Evolutionary conservation across 2,888 invertebrate species (phyloP), one percentile per base, ranked within the genome.

Genomic region (Papilio gigon): DNA sequence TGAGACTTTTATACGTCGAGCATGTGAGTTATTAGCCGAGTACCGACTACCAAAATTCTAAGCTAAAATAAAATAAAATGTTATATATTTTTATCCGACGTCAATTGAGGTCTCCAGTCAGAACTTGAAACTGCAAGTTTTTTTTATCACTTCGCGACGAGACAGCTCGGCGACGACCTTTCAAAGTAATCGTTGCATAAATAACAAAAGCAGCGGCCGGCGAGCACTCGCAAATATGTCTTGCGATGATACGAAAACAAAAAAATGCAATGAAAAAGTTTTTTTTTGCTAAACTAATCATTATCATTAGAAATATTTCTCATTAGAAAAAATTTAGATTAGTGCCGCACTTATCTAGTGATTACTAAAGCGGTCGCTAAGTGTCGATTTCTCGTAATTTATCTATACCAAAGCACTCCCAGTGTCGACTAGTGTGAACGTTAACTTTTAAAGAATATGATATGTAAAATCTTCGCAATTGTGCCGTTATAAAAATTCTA

Each of bases 111-210:
- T 30, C 53, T n/a, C n/a, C n/a, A 8, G 17, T 1, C 14, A 56
- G n/a, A 56, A 4, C 30, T 17, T 30, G 1, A 17, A 12, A n/a
- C n/a, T 30, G 9, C 30, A 17, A n/a, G 8, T 14, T 56, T 27
- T 27, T 56, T 14, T 30, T 9, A 1, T 30, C 53, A 11, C 53
- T 9, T 1, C 11, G 53, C 6, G 30, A 9, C 53, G n/a, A 56
- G 53, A 56, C 53, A 56, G 53, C 53, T n/a, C 17, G 30, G 30
- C 53, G 53, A 17, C 53, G 30, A n/a, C 4, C 33, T 33, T 33
- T 33, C 33, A 33, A 33, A 33, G n/a, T n/a, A n/a, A n/a, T n/a
- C n/a, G n/a, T n/a, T n/a, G n/a, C n/a, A n/a, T 44, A 17, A 2
- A 44, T 20, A 44, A 22, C 12, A 22, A 11, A 22, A 22, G 22